These are phyloP conservation scores for Hydropotes inermis DNA, from an alignment of 2,113 vertebrate genomes.

Conservation along the genomic window DNA sequence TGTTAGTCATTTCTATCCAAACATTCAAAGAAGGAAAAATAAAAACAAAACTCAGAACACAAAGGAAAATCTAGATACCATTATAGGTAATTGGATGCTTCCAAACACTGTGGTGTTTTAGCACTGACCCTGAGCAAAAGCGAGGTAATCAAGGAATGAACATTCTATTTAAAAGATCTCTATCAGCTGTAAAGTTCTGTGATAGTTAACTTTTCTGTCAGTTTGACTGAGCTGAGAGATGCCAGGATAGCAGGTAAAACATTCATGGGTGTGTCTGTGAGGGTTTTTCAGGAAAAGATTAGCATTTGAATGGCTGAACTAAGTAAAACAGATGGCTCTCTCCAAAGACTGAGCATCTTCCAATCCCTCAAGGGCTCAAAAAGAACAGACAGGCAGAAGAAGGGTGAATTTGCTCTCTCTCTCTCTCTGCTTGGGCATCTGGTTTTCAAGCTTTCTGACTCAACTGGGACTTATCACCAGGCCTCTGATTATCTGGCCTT, in stretches of 20 bases:
- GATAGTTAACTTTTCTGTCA: neutral
- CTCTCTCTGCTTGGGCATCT: neutral
- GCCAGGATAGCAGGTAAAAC: neutral
- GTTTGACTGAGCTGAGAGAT: neutral
- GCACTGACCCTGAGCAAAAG: neutral
- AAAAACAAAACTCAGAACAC: neutral
- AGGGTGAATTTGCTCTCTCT: neutral
- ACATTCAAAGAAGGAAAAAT: neutral
- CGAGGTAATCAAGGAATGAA: neutral
- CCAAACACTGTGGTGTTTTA: neutral
- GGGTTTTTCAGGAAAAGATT: neutral
- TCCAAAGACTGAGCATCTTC: neutral
- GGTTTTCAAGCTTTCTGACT: neutral
- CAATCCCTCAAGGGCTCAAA: neutral
- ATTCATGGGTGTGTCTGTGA: neutral
- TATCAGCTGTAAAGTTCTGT: neutral
- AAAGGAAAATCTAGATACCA: neutral
- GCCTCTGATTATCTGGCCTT: neutral
- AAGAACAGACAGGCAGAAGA: neutral
- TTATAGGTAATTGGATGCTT: neutral
- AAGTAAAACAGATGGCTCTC: neutral
- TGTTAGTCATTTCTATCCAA: neutral
- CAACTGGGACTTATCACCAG: neutral
- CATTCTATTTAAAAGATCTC: neutral
- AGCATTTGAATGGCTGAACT: neutral